Percentiles rank a stretch among this genome's conserved stretches.
Evolutionary conservation across 1,140 invertebrate species (phyloP).

Genomic region (Bathynomus jamesi): DNA sequence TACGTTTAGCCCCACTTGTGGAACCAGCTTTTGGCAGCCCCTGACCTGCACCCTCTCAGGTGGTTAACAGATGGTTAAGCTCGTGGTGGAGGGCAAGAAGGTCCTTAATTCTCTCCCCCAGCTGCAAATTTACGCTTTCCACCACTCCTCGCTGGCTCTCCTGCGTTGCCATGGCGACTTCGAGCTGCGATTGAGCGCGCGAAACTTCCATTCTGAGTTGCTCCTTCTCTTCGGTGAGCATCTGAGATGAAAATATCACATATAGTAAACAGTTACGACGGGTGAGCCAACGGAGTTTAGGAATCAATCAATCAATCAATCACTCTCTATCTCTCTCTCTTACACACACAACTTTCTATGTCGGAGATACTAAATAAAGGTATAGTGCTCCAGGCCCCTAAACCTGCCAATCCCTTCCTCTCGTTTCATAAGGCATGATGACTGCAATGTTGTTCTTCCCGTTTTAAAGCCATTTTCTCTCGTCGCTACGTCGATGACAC

Average conservation of each 20-base stretch:
- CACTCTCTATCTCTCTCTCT: neutral
- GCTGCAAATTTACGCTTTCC: constrained; percentile 70
- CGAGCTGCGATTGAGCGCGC: constrained; percentile 71
- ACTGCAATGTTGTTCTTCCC: too few species aligned
- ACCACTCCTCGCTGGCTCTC: constrained; percentile 76
- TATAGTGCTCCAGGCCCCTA: too few species aligned
- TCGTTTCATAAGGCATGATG: too few species aligned
- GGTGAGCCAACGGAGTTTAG: too few species aligned
- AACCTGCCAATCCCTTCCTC: too few species aligned
- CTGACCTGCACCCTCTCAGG: constrained; percentile 20
- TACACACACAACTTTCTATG: neutral
- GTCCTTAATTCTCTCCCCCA: constrained; percentile 76
- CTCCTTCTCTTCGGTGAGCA: constrained; percentile 62
- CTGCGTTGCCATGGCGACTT: constrained; percentile 67
- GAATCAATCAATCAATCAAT: too few species aligned
- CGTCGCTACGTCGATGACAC: too few species aligned
- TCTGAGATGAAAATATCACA: constrained; percentile 46
- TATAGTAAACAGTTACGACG: neutral
- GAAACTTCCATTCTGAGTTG: constrained; percentile 61
- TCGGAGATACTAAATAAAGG: neutral
- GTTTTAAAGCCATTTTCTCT: too few species aligned
- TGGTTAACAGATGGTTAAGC: constrained; percentile 49
- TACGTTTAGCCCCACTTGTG: neutral
- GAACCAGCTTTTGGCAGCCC: neutral
- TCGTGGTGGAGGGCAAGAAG: constrained; percentile 74